phyloP scores from a whole-genome alignment of 2,888 invertebrate species.

The Drosophila siamana region DNA sequence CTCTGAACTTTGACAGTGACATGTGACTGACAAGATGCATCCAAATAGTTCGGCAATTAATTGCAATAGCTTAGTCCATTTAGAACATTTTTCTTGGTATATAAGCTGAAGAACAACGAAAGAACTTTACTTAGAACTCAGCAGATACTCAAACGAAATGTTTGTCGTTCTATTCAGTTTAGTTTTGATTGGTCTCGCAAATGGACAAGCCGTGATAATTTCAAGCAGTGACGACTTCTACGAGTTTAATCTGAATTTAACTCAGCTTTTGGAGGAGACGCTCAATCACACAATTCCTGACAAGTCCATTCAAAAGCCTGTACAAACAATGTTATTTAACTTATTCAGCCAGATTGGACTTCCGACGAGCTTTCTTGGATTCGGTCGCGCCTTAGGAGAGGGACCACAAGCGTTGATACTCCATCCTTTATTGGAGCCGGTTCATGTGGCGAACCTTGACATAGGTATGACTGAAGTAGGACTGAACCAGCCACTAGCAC shows the following conservation, averaged over 20 bases:
- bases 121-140: not conserved
- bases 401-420: not conserved
- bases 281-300: too few relatives aligned
- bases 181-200: not conserved
- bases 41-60: constrained; percentile 11
- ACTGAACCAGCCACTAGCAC: not conserved
- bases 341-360: not conserved
- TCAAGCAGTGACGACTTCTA: too few relatives aligned
- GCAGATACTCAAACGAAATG: constrained; percentile 9
- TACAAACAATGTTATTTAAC: not conserved
- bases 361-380: not conserved
- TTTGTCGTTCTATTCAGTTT: constrained; percentile 2
- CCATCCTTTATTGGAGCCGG: not conserved
- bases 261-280: too few relatives aligned
- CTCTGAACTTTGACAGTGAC: constrained; percentile 25
- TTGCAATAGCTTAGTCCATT: not conserved
- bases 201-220: not conserved
- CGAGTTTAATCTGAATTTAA: too few relatives aligned
- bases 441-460: not conserved
- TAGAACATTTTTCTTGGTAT: not conserved
- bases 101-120: constrained; percentile 13
- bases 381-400: not conserved
- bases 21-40: constrained; percentile 10
- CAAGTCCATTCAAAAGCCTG: too few relatives aligned
- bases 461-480: not conserved